Conservation (phyloP, 1,140 invertebrate species). For the Drosophila orena region DNA sequence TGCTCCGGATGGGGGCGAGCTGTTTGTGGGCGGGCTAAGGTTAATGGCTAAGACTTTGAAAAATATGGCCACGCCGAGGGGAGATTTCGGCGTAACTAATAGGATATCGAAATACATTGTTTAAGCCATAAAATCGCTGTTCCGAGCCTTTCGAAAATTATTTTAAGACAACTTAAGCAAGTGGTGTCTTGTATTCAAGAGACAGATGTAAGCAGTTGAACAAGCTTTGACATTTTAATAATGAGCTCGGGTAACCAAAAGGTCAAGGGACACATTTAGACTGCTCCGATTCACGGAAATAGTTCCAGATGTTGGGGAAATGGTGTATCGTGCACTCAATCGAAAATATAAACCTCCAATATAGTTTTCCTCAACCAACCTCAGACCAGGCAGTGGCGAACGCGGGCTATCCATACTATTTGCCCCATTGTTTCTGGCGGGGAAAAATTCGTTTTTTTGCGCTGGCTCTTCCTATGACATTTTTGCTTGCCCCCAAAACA, state of each 20-base stretch:
- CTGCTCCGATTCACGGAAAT: not conserved
- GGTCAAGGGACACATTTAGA: not conserved
- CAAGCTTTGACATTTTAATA: not conserved
- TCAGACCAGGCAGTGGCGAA: slow-evolving; percentile 12
- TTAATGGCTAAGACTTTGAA: slow-evolving; percentile 26
- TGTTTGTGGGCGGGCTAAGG: slow-evolving; percentile 4
- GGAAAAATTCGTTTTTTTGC: slow-evolving; percentile 11
- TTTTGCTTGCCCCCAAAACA: slow-evolving; percentile 51
- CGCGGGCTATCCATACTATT: not conserved
- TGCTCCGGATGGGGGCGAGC: slow-evolving; percentile 6
- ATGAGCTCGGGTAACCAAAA: not conserved
- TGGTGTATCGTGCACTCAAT: not conserved
- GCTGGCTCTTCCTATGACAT: slow-evolving; percentile 45
- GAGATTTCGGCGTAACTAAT: not conserved
- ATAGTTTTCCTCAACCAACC: slow-evolving; percentile 19
- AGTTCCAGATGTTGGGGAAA: not conserved
- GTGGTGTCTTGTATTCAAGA: too few species aligned
- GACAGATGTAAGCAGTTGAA: too few species aligned
- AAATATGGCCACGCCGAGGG: not conserved
- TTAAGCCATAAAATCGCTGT: too few species aligned
- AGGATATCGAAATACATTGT: too few species aligned
- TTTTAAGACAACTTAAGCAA: too few species aligned
- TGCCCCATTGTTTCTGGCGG: slow-evolving; percentile 35
- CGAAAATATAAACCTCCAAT: slow-evolving; percentile 1
- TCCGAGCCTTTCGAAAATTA: too few species aligned